These are phyloP conservation scores for Drosophila quadrilineata DNA, from an alignment of 1,140 invertebrate species.

Conservation along the genomic window DNA sequence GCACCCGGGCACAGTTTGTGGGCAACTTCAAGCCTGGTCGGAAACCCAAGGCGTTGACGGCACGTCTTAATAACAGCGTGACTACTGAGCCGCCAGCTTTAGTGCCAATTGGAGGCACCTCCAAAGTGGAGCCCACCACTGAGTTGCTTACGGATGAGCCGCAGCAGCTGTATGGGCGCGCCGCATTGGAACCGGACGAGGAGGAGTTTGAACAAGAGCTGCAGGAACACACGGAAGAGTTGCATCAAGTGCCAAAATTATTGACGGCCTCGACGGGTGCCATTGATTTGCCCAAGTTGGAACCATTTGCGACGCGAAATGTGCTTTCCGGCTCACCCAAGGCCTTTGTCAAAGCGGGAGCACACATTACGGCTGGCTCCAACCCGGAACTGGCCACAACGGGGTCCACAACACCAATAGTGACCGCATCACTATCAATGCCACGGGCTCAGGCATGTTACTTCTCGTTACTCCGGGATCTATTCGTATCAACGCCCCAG, in stretches of 20 bases:
- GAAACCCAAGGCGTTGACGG: constrained; percentile 61
- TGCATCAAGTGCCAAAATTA: constrained; percentile 30
- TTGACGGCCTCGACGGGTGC: not conserved
- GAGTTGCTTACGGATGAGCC: constrained; percentile 62
- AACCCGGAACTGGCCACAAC: constrained; percentile 1
- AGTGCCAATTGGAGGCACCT: constrained; percentile 57
- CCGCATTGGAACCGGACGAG: constrained; percentile 21
- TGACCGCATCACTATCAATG: constrained; percentile 81
- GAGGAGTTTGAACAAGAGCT: constrained; percentile 28
- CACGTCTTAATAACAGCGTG: constrained; percentile 44
- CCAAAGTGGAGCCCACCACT: constrained; percentile 4
- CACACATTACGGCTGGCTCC: constrained; percentile 44
- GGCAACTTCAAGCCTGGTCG: constrained; percentile 71
- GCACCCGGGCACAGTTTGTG: constrained; percentile 69
- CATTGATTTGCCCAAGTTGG: constrained; percentile 49
- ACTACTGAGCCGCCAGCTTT: constrained; percentile 64
- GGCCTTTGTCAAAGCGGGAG: constrained; percentile 18
- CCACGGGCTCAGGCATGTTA: constrained; percentile 91
- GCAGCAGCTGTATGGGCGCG: constrained; percentile 55
- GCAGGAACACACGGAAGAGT: constrained; percentile 13
- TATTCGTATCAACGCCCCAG: constrained; percentile 91
- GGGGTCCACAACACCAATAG: constrained; percentile 3
- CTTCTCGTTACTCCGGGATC: constrained; percentile 90
- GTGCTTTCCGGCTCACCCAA: constrained; percentile 8
- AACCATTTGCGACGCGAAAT: constrained; percentile 31